Evolutionary conservation across 1,140 invertebrate genomes (phyloP).

Genomic region (Nephila pilipes): DNA sequence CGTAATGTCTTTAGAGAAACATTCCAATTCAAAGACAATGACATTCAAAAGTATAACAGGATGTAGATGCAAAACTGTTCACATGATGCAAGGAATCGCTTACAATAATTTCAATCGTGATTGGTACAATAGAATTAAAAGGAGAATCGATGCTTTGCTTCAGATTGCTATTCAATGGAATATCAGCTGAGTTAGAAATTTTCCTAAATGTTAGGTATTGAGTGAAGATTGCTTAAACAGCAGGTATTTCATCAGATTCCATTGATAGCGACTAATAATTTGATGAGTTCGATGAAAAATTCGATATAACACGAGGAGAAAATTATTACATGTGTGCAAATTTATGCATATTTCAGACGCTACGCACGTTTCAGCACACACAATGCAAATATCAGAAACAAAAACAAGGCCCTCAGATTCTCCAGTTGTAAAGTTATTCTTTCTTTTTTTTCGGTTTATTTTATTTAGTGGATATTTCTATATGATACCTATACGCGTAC

Average conservation of each 20-base stretch:
- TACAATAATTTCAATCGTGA: background rate
- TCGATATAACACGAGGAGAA: background rate
- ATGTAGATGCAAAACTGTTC: background rate
- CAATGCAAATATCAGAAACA: background rate
- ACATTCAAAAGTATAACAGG: background rate
- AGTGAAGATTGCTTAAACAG: background rate
- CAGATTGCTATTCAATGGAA: background rate
- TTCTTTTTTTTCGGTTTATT: too few relatives aligned
- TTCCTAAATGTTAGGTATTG: background rate
- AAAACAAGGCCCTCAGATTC: too few relatives aligned
- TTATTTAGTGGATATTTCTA: too few relatives aligned
- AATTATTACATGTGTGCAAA: too few relatives aligned
- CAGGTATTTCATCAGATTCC: background rate
- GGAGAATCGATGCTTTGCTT: background rate
- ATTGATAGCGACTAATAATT: background rate
- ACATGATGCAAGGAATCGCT: background rate
- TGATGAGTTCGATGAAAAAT: background rate
- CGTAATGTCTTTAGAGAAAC: background rate
- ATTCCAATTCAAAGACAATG: background rate
- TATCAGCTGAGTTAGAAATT: background rate
- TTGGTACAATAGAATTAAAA: background rate
- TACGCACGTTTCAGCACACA: background rate
- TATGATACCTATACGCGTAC: too few relatives aligned
- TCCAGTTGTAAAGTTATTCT: too few relatives aligned
- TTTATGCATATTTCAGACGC: background rate